A percentile compares a stretch with the other conserved stretches of the same genome.
These are phyloP conservation scores for Montipora efflorescens DNA, from an alignment of 64 coral and sea anemone species.

Conservation along the genomic window DNA sequence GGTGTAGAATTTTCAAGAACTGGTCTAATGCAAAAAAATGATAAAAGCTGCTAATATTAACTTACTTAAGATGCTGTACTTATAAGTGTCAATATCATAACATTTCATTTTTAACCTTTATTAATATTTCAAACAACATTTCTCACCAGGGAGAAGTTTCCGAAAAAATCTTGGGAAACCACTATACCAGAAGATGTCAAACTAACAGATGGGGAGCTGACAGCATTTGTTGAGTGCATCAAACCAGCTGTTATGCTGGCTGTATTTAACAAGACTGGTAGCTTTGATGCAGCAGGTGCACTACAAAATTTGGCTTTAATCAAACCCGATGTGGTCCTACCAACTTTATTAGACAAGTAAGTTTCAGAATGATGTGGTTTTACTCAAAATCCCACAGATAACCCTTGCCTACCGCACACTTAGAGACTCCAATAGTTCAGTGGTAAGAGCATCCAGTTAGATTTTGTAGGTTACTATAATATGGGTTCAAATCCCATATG, in stretches of 20 bases:
- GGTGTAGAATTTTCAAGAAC: too few species aligned
- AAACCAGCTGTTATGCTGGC: slow-evolving; percentile 97
- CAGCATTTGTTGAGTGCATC: slow-evolving; percentile 92
- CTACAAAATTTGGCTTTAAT: slow-evolving; percentile 91
- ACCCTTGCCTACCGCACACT: too few species aligned
- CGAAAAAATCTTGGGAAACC: slow-evolving; percentile 78
- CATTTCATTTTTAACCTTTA: too few species aligned
- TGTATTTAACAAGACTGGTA: slow-evolving; percentile 96
- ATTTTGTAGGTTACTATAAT: too few species aligned
- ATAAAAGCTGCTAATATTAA: too few species aligned
- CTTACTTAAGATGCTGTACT: too few species aligned
- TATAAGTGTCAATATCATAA: too few species aligned
- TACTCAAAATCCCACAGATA: too few species aligned
- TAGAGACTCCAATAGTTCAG: too few species aligned
- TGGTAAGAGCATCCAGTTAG: too few species aligned
- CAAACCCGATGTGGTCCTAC: slow-evolving; percentile 94
- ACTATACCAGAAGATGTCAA: slow-evolving; percentile 72
- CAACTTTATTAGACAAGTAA: slow-evolving; percentile 94
- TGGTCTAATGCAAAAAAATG: too few species aligned
- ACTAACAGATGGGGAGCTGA: slow-evolving; percentile 82
- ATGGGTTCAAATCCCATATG: too few species aligned
- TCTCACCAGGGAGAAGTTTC: slow-evolving; percentile 79
- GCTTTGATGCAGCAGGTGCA: slow-evolving; percentile 94
- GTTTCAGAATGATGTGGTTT: neutral
- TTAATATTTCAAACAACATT: neutral